Evolutionary conservation across 2,888 invertebrate species (phyloP), one percentile per base, ranked within the genome.

Genomic region (Odontocolon sp.): DNA sequence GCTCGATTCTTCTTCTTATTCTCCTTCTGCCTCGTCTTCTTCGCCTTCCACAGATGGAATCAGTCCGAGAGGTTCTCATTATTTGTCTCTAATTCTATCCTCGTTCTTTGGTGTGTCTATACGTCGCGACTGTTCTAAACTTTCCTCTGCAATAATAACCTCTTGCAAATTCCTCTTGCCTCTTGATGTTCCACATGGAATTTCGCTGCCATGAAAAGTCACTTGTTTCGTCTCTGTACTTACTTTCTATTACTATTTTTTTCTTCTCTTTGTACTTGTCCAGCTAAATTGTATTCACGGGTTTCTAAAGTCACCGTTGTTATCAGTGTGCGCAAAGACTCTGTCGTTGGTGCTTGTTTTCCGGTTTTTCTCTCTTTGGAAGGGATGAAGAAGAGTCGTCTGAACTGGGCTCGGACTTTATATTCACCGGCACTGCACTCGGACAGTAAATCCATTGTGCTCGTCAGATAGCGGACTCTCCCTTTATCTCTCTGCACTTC

Each of bases 401-500:
- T 28, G 9, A 47, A 40, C 63, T 69, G 26, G 9, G 26, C 59
- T 42, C 47, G 63, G 63, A 66, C 70, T 66, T 70, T 59, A 11
- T 56, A 11, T 18, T 14, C 14, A 33, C 31, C 8, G 40, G 11
- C 28, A 14, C 16, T 52, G 28, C 28, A 54, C 40, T 61, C 54
- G 40, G 47, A 71, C 70, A 61, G 59, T 54, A 57, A n/a, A 54
- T 54, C 70, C 50, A 76, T 76, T 71, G 76, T 76, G 23, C 59
- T 70, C 59, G 23, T 36, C 26, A 23, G 61, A 61, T 69, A 57
- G 63, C 18, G 14, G 45, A 54, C 59, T 70, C 47, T 63, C 63
- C 23, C 11, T 8, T 21, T 31, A 42, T 50, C 64, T 42, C 40
- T 68, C 57, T 47, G 26, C 45, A 50, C 56, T 40, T 42, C 36